Evolutionary conservation across 2,113 vertebrate genomes (phyloP).

Genomic region (Petroica traversi): DNA sequence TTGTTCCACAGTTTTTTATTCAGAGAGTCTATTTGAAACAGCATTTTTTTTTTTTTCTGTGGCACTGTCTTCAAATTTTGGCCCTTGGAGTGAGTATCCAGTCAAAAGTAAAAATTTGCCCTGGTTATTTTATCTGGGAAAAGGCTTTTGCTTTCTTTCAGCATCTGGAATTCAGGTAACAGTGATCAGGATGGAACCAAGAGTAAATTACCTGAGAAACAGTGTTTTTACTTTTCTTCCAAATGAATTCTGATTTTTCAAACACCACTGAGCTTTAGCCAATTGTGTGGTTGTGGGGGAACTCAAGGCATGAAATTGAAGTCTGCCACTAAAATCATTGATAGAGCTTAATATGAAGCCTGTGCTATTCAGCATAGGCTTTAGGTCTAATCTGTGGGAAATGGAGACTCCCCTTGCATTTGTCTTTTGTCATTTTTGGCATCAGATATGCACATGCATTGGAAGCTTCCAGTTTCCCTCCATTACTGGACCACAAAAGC

Average conservation of each 20-base stretch:
- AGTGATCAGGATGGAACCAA: not conserved
- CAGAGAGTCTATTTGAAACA: not conserved
- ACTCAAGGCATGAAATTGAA: not conserved
- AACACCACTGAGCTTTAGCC: not conserved
- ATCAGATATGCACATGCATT: not conserved
- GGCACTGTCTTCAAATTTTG: not conserved
- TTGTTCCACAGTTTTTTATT: not conserved
- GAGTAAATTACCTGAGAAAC: not conserved
- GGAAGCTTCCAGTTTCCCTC: not conserved
- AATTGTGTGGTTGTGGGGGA: not conserved
- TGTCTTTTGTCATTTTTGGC: not conserved
- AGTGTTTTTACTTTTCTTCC: not conserved
- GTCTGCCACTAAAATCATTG: not conserved
- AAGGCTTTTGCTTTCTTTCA: not conserved
- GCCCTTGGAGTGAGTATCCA: not conserved
- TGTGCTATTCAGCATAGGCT: not conserved
- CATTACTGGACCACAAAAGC: not conserved
- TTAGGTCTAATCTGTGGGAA: not conserved
- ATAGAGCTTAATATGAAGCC: not conserved
- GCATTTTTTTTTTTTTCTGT: not conserved
- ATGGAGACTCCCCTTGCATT: not conserved
- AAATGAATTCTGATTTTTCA: not conserved
- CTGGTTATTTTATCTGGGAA: not conserved
- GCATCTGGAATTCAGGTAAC: not conserved
- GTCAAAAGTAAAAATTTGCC: not conserved